Evolutionary conservation across 2,113 vertebrate species (phyloP).

Genomic region (Choloepus hoffmanni): DNA sequence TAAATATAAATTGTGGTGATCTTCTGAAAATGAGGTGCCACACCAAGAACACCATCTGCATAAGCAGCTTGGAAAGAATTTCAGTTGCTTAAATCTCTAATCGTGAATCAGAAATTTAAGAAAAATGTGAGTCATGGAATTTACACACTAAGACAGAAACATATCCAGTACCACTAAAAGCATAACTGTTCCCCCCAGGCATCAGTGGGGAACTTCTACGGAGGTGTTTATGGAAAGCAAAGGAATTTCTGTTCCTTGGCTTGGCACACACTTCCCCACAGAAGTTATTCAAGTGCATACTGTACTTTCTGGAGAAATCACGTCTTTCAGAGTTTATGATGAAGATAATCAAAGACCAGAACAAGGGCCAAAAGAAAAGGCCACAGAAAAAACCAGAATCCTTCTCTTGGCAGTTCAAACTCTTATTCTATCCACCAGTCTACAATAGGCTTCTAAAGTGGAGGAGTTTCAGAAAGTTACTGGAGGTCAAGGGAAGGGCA

Average conservation of each 20-base stretch:
- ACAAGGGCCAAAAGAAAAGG: slow-evolving; percentile 60
- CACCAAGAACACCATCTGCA: background rate
- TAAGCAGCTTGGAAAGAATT: background rate
- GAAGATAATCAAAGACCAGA: slow-evolving; percentile 66
- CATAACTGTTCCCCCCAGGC: background rate
- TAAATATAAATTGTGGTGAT: slow-evolving; percentile 4
- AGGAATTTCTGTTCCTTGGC: background rate
- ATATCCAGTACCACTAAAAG: background rate
- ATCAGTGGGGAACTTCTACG: background rate
- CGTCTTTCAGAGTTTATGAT: slow-evolving; percentile 15
- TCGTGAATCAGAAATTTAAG: background rate
- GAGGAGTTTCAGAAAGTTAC: slow-evolving; percentile 68
- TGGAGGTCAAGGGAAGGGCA: slow-evolving; percentile 62
- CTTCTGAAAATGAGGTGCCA: background rate
- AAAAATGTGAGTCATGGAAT: background rate
- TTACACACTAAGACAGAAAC: background rate
- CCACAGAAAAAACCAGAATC: slow-evolving; percentile 54
- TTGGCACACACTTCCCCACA: background rate
- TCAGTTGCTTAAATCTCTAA: background rate
- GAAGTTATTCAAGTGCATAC: slow-evolving; percentile 12
- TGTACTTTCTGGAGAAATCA: slow-evolving; percentile 48
- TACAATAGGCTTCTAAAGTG: slow-evolving; percentile 24
- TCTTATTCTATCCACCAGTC: slow-evolving; percentile 60
- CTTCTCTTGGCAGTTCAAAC: slow-evolving; percentile 72
- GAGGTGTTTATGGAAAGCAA: background rate